These are phyloP conservation scores for Pediacus dermestoides DNA, from an alignment of 2,888 invertebrate genomes.

Conservation along the genomic window DNA sequence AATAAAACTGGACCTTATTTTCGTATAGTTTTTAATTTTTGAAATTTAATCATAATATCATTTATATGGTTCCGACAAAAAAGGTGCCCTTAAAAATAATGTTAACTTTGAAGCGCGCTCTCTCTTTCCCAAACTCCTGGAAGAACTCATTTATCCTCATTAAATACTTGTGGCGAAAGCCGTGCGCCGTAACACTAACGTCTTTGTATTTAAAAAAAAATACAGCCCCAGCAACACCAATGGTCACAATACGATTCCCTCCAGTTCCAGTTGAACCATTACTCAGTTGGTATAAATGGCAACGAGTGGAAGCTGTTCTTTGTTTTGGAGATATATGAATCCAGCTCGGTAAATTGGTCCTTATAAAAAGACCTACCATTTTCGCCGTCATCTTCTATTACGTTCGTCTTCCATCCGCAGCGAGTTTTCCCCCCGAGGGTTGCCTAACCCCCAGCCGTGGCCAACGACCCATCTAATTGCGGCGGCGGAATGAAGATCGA, in stretches of 20 bases:
- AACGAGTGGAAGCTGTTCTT: background rate
- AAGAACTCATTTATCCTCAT: slow-evolving; percentile 5
- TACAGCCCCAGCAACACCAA: no score
- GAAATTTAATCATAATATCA: no score
- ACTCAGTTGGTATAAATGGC: slow-evolving; percentile 13
- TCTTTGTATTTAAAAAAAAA: no score
- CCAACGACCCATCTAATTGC: slow-evolving; percentile 70
- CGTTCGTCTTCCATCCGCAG: slow-evolving; percentile 38
- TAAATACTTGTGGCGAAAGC: background rate
- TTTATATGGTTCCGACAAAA: no score
- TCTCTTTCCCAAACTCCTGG: no score
- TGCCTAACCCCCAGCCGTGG: slow-evolving; percentile 48
- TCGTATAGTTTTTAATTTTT: no score
- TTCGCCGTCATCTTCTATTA: slow-evolving; percentile 46
- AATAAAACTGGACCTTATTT: no score
- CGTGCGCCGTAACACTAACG: no score
- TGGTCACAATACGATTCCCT: background rate
- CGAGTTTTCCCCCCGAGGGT: slow-evolving; percentile 20
- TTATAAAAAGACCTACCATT: slow-evolving; percentile 28
- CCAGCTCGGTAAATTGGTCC: slow-evolving; percentile 17
- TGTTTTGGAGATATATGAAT: slow-evolving; percentile 12
- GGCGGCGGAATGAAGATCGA: slow-evolving; percentile 68
- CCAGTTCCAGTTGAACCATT: slow-evolving; percentile 5
- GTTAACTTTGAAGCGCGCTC: no score
- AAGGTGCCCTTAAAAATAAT: no score